Evolutionary conservation across 2,888 invertebrate genomes (phyloP), one percentile per base, ranked within the genome.

Genomic region (Brassicogethes aeneus): DNA sequence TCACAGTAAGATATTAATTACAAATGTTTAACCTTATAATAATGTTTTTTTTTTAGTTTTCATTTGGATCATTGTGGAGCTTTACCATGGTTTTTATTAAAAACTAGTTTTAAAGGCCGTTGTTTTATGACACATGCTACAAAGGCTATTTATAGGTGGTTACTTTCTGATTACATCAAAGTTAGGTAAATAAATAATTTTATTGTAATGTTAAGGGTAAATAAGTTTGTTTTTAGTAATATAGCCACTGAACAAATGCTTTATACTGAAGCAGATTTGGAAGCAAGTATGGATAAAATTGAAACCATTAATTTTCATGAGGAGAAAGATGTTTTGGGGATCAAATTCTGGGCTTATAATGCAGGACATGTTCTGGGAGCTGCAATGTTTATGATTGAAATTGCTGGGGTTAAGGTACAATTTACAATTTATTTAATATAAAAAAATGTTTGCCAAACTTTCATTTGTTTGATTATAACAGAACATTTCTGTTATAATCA

Each of bases 301-400:
- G 97, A 99, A 72, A 94, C 95, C 0, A 85, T 96, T 8, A 95
- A 96, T 71, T 97, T 96, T 59, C 96, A 95, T 45, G 95, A 95
- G 65, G 97, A 99, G 66, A 93, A 93, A 56, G 97, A 97, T 59
- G 89, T 99, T 1, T 84, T 91, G 57, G 99, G 96, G 0, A 83
- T 99, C 0, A 82, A 91, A 57, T 99, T 99, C 71, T 97, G 97
- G 90, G 95, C 96, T 0, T 99, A 99, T 68, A 93, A 94, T 65
- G 99, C 99, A 0, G 99, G 99, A 0, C 99, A 99, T 68, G 99
- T 99, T 2, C 73, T 99, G 0, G 99, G 99, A 0, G 99, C 99
- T 0, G 97, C 97, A 40, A 99, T 99, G 97, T 99, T 99, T 66
- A 96, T 99, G 95, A 91, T 99, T 43, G 97, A 99, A 74, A 99